A percentile compares a stretch with the other conserved stretches of the same genome.
These are phyloP conservation scores for Euplexia lucipara DNA, from an alignment of 2,888 invertebrate genomes.

Conservation along the genomic window DNA sequence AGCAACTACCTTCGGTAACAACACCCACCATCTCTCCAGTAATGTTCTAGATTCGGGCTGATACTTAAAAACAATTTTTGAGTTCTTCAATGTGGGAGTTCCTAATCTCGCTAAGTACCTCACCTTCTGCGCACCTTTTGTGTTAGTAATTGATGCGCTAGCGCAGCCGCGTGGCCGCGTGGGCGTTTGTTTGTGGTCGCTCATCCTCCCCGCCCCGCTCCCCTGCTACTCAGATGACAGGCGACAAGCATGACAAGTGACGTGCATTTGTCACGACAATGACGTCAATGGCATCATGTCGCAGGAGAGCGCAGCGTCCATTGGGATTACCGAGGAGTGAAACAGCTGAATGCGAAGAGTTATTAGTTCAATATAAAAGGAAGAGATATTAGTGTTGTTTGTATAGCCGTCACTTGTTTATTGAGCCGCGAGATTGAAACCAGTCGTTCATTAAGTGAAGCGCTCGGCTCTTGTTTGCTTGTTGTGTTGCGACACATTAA, in stretches of 20 bases:
- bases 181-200: slow-evolving; percentile 13
- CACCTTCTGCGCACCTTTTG: slow-evolving; percentile 6
- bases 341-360: slow-evolving; percentile 14
- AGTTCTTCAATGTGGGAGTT: background rate
- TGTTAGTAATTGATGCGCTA: slow-evolving; percentile 2
- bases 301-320: slow-evolving; percentile 13
- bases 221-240: slow-evolving; percentile 34
- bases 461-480: slow-evolving; percentile 17
- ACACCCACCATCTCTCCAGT: too few species aligned
- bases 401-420: background rate
- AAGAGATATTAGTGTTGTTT: slow-evolving; percentile 35
- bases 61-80: background rate
- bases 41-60: too few species aligned
- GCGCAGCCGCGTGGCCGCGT: slow-evolving; percentile 18
- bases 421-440: slow-evolving; percentile 37
- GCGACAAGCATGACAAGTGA: slow-evolving; percentile 59
- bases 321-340: slow-evolving; percentile 16
- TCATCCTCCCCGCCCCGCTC: background rate
- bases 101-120: background rate
- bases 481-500: slow-evolving; percentile 2
- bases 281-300: slow-evolving; percentile 25
- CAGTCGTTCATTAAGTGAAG: slow-evolving; percentile 35
- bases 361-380: slow-evolving; percentile 13
- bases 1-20: too few species aligned
- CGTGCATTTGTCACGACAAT: slow-evolving; percentile 43